phyloP scores from a whole-genome alignment of 1,140 invertebrate genomes.

The Gryon sp. region DNA sequence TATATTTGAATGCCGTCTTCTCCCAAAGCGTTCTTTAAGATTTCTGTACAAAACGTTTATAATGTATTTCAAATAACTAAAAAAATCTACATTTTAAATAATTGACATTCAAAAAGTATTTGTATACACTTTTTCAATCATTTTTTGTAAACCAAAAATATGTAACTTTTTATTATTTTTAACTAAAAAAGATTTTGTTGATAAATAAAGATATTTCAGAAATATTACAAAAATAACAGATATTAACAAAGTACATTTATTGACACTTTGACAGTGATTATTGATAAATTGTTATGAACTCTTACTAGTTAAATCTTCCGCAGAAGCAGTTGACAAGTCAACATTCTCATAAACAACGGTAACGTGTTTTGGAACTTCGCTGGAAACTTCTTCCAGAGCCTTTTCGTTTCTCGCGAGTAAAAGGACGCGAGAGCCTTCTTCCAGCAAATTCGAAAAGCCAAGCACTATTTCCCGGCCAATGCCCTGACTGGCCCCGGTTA shows the following conservation, averaged over 20 bases:
- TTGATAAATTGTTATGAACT: background rate
- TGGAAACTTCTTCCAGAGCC: conserved; percentile 82
- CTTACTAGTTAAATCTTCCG: conserved; percentile 77
- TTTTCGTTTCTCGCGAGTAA: conserved; percentile 86
- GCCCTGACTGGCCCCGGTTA: conserved; percentile 93
- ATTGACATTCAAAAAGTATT: background rate
- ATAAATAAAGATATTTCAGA: too few species aligned
- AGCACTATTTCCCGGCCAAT: conserved; percentile 89
- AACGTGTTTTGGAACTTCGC: conserved; percentile 76
- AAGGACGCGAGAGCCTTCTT: conserved; percentile 84
- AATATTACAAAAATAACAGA: too few species aligned
- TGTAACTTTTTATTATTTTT: too few species aligned
- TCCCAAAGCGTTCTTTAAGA: conserved; percentile 76
- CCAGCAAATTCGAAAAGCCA: conserved; percentile 83
- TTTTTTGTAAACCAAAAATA: too few species aligned
- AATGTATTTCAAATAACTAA: too few species aligned
- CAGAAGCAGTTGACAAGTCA: conserved; percentile 81
- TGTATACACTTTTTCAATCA: too few species aligned
- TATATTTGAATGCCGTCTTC: conserved; percentile 79
- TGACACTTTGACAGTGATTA: too few species aligned
- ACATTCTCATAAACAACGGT: conserved; percentile 79
- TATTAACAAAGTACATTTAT: too few species aligned
- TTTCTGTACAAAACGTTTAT: too few species aligned
- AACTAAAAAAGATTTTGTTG: too few species aligned
- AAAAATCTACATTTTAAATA: background rate